phyloP scores from a whole-genome alignment of 2,888 invertebrate species.

The Dryadula phaetusa region DNA sequence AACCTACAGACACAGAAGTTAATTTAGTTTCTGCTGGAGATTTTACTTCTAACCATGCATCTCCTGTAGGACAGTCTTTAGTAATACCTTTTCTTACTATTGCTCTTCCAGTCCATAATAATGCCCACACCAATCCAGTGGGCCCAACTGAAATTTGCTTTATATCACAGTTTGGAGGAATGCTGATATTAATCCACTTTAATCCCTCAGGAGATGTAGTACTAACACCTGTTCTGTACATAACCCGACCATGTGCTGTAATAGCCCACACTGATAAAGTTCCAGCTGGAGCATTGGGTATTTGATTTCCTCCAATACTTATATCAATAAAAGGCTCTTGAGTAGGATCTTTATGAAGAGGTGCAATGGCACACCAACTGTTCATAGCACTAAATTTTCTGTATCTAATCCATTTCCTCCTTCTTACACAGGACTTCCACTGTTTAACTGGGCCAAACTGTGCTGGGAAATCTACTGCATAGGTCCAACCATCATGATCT shows the following conservation, averaged over 20 bases:
- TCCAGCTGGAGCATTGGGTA: conserved; percentile 90
- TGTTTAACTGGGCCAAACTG: conserved; percentile 91
- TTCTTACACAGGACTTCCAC: conserved; percentile 95
- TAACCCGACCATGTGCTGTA: conserved; percentile 95
- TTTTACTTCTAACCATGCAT: conserved; percentile 91
- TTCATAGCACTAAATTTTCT: conserved; percentile 95
- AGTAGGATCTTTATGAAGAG: conserved; percentile 94
- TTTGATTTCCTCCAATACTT: conserved; percentile 92
- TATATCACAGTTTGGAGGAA: conserved; percentile 91
- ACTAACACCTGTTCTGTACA: conserved; percentile 93
- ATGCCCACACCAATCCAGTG: conserved; percentile 94
- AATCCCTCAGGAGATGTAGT: conserved; percentile 93
- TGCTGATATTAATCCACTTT: conserved; percentile 91
- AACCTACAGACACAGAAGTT: conserved; percentile 91
- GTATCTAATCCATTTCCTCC: conserved; percentile 95
- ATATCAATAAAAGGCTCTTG: conserved; percentile 97
- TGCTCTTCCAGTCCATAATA: conserved; percentile 92
- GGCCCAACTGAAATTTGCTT: conserved; percentile 94
- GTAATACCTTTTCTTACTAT: conserved; percentile 93
- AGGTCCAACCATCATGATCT: conserved; percentile 96
- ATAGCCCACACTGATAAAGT: conserved; percentile 95
- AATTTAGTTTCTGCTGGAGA: conserved; percentile 89
- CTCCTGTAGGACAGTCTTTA: conserved; percentile 88
- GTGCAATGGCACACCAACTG: conserved; percentile 96
- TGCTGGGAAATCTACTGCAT: conserved; percentile 95